A percentile compares a stretch with the other conserved stretches of the same genome.
These are phyloP conservation scores for Brachionus paranguensis DNA, from an alignment of 1,140 invertebrate species.

Conservation along the genomic window DNA sequence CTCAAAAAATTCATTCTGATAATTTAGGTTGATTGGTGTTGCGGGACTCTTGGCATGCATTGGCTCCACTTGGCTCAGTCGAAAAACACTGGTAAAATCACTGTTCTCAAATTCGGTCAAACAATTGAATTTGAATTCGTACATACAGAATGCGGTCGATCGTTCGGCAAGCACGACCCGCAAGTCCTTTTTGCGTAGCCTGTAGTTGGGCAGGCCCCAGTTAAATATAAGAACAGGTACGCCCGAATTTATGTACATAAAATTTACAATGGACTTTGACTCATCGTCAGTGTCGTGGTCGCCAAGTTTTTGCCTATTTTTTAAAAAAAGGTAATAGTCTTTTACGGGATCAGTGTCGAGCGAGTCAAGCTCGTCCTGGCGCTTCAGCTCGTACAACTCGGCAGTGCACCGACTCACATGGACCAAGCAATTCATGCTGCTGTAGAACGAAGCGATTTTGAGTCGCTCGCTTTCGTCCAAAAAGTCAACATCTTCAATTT, in stretches of 20 bases:
- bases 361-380: slow-evolving; percentile 8
- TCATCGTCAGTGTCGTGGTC: background rate
- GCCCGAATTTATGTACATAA: slow-evolving; percentile 22
- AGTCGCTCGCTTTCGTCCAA: background rate
- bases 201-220: background rate
- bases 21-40: background rate
- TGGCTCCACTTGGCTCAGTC: background rate
- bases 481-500: background rate
- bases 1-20: slow-evolving; percentile 39
- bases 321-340: slow-evolving; percentile 22
- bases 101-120: background rate
- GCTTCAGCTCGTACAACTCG: slow-evolving; percentile 12
- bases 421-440: slow-evolving; percentile 22
- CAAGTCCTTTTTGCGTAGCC: background rate
- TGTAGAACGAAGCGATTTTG: slow-evolving; percentile 22
- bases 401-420: slow-evolving; percentile 22
- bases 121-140: slow-evolving; percentile 32
- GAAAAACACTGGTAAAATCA: background rate
- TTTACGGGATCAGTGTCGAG: slow-evolving; percentile 1
- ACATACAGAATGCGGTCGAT: slow-evolving; percentile 28
- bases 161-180: slow-evolving; percentile 25
- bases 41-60: background rate
- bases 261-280: slow-evolving; percentile 32
- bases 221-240: slow-evolving; percentile 33
- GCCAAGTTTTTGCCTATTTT: background rate